phyloP scores from a whole-genome alignment of 1,140 invertebrate genomes.

The Ctenoplectra terminalis region DNA sequence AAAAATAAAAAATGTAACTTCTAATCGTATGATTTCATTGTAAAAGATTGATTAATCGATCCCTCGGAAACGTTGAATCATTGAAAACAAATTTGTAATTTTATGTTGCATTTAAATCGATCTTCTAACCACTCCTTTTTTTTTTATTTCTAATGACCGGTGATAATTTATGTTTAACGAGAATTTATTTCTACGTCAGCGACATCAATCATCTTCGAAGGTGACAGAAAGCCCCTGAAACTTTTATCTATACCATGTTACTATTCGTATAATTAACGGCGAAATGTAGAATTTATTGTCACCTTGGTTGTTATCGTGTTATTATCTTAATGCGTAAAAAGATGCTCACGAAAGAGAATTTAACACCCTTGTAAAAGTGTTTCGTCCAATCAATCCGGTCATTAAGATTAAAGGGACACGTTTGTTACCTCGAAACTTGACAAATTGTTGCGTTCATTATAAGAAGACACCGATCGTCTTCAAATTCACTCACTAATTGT shows the following conservation, averaged over 20 bases:
- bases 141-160: too few relatives aligned
- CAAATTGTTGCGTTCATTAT: neutral
- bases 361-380: conserved; percentile 28
- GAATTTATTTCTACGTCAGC: neutral
- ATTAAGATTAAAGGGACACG: conserved; percentile 34
- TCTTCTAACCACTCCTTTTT: too few relatives aligned
- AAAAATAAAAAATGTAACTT: too few relatives aligned
- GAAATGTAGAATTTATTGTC: conserved; percentile 9
- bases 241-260: neutral
- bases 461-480: neutral
- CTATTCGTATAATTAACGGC: neutral
- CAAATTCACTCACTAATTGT: neutral
- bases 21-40: neutral
- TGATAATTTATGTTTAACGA: neutral
- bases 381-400: conserved; percentile 21
- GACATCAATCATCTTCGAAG: neutral
- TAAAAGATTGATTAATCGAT: neutral
- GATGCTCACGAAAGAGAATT: conserved; percentile 10
- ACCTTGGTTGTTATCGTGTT: conserved; percentile 35
- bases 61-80: too few relatives aligned
- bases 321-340: conserved; percentile 11
- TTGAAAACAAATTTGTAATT: neutral
- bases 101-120: neutral
- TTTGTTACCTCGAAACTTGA: neutral
- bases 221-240: neutral